Percentiles rank a stretch among this genome's conserved stretches.
These are phyloP conservation scores for Coturnix japonica DNA, from an alignment of 2,113 vertebrate species.

Conservation along the genomic window DNA sequence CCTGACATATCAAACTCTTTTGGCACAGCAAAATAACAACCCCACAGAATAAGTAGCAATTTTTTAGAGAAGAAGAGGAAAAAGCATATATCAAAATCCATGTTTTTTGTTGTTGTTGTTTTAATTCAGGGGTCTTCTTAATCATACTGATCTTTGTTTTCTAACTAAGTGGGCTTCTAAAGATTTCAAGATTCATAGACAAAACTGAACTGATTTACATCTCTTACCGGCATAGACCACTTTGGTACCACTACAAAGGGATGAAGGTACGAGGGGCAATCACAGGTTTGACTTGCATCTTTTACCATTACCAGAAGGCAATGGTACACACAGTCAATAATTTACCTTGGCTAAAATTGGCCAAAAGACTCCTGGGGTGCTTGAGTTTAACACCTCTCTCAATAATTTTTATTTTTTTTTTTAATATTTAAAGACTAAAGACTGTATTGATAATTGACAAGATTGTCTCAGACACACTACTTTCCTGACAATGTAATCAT, in stretches of 20 bases:
- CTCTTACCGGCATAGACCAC: background rate
- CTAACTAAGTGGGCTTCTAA: background rate
- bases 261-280: background rate
- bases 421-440: background rate
- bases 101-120: background rate
- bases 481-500: background rate
- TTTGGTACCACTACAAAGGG: background rate
- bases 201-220: background rate
- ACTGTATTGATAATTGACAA: background rate
- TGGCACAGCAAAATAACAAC: background rate
- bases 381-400: background rate
- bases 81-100: background rate
- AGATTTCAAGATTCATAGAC: background rate
- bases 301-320: background rate
- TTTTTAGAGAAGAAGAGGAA: background rate
- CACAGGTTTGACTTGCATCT: background rate
- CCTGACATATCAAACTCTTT: background rate
- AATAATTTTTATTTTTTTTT: background rate
- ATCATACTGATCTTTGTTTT: background rate
- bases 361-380: background rate
- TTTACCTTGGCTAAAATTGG: slow-evolving; percentile 4
- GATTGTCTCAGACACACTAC: background rate
- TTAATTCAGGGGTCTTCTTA: background rate
- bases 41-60: background rate
- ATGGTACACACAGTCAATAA: background rate